phyloP scores from a whole-genome alignment of 1,140 invertebrate species.

The Drosophila biarmipes region DNA sequence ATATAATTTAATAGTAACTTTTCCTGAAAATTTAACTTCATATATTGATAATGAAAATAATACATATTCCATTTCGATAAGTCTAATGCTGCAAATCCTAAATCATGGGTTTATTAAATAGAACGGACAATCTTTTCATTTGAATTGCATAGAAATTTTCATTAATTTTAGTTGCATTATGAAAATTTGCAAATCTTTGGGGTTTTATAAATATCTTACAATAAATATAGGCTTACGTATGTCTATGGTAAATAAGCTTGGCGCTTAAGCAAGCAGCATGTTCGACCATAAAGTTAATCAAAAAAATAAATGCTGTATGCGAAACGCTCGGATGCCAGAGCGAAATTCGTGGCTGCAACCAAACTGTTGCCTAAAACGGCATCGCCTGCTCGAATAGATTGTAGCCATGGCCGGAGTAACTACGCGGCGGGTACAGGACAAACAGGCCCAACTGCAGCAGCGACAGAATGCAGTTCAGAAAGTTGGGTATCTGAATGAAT shows the following conservation, averaged over 20 bases:
- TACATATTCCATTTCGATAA: no score
- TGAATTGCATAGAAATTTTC: no score
- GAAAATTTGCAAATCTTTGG: conserved; percentile 7
- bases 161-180: no score
- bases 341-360: conserved; percentile 47
- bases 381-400: conserved; percentile 76
- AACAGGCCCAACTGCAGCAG: conserved; percentile 89
- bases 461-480: conserved; percentile 89
- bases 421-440: conserved; percentile 87
- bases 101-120: no score
- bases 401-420: conserved; percentile 76
- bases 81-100: no score
- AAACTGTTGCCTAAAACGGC: conserved; percentile 56
- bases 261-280: conserved; percentile 51
- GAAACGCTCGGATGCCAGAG: conserved; percentile 41
- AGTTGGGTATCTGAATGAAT: conserved; percentile 91
- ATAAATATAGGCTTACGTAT: conserved; percentile 62
- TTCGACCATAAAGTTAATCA: conserved; percentile 45
- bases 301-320: conserved; percentile 64
- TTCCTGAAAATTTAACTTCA: no score
- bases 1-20: no score
- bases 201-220: conserved; percentile 64
- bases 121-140: no score
- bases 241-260: conserved; percentile 60
- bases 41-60: no score